A percentile compares a stretch with the other conserved stretches of the same genome.
phyloP scores from a whole-genome alignment of 2,797 vertebrate genomes.

The Girardinus metallicus region DNA sequence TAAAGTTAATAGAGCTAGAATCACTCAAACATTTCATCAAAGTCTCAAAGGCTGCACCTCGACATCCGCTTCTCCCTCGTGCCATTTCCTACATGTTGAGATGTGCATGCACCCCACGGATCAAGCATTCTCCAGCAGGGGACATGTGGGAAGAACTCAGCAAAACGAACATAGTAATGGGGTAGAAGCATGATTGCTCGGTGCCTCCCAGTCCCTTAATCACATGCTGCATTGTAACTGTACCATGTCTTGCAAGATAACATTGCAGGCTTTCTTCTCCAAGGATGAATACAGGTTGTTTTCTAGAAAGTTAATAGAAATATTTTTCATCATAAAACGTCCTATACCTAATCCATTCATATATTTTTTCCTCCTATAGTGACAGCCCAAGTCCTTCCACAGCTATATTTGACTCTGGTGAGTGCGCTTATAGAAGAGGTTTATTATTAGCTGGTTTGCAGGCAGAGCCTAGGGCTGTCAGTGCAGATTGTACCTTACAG shows the following conservation, averaged over 20 bases:
- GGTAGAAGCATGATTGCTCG: background rate
- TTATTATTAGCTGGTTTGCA: slow-evolving; percentile 25
- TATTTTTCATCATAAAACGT: background rate
- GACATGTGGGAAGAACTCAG: background rate
- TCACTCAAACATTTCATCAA: slow-evolving; percentile 2
- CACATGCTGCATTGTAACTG: background rate
- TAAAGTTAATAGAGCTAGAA: slow-evolving; percentile 2
- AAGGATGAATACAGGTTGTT: background rate
- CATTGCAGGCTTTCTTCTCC: background rate
- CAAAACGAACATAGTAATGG: background rate
- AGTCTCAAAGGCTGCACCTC: slow-evolving; percentile 2
- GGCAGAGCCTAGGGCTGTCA: slow-evolving; percentile 8
- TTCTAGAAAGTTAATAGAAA: too few species aligned
- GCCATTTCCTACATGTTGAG: background rate
- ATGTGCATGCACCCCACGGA: background rate
- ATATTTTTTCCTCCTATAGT: background rate
- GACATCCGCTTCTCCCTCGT: slow-evolving; percentile 1
- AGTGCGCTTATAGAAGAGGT: background rate
- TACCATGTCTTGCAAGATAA: background rate
- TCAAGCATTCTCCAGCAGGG: background rate
- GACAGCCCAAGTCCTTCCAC: background rate
- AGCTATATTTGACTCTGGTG: background rate
- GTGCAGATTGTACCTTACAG: slow-evolving; percentile 1
- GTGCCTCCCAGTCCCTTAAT: background rate
- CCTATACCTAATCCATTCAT: background rate